These are phyloP conservation scores for Tinea trinotella DNA, from an alignment of 2,888 invertebrate species.

Conservation along the genomic window DNA sequence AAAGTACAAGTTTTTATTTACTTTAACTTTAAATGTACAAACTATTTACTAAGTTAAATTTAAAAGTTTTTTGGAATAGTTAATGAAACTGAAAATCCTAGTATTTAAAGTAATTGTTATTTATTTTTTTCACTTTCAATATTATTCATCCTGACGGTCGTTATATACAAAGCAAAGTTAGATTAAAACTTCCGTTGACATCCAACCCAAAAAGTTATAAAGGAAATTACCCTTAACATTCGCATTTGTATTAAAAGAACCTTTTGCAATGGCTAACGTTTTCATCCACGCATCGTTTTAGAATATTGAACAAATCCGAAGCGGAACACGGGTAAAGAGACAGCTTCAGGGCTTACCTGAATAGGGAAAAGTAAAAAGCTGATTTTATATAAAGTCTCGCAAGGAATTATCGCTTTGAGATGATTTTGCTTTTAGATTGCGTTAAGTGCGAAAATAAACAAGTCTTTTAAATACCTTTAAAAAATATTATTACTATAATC, in stretches of 20 bases:
- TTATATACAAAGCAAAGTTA: conserved; percentile 6
- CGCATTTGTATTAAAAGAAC: not conserved
- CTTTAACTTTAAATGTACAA: too few species aligned
- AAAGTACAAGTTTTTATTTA: too few species aligned
- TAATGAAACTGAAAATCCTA: too few species aligned
- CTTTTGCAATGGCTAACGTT: not conserved
- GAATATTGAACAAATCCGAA: not conserved
- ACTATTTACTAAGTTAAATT: too few species aligned
- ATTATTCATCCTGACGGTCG: too few species aligned
- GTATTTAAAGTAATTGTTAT: too few species aligned
- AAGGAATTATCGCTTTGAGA: not conserved
- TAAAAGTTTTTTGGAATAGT: too few species aligned
- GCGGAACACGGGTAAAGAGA: not conserved
- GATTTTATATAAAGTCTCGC: not conserved
- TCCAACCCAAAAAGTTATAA: conserved; percentile 9
- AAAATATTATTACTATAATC: too few species aligned
- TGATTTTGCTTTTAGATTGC: not conserved
- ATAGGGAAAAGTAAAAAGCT: not conserved
- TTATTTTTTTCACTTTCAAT: too few species aligned
- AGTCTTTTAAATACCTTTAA: too few species aligned
- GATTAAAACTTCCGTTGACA: conserved; percentile 12
- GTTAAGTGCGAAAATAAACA: not conserved
- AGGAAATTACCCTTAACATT: conserved; percentile 7
- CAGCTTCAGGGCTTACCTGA: not conserved
- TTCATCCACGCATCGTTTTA: not conserved